Evolutionary conservation across 2,888 invertebrate genomes (phyloP), one percentile per base, ranked within the genome.

Genomic region (Chymomyza procnemis): DNA sequence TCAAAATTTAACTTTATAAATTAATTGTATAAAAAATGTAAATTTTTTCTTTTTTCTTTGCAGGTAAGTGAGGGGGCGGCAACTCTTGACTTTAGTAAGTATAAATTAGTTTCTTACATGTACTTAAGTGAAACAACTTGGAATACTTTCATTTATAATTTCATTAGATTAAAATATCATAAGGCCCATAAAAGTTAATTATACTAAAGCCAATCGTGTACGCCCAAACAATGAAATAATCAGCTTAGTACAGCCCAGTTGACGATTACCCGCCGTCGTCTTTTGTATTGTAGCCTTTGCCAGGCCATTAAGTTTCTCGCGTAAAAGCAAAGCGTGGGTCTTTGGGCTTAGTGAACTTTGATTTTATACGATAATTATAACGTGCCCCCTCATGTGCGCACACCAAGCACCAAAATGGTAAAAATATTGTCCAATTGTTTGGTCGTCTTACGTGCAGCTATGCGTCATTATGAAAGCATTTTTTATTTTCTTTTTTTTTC

Each of bases 341-440:
- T 3, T 19, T 41, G 4, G 14, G 46, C 18, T n/a, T 21, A 52
- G 9, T 19, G 19, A 67, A 73, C 78, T 87, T 81, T 85, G 88
- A 86, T 86, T 88, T 80, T 74, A 71, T 79, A 76, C 80, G 75
- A 84, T 85, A 88, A 89, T 89, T 85, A 84, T 78, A 80, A 76
- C 75, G 78, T 77, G 75, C 69, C 73, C 69, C 73, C 68, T 66
- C 55, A 54, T 71, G 57, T 62, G 48, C 62, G 34, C 52, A 58
- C 34, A 64, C 41, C 58, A 41, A 6, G 26, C 26, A 48, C 46
- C 54, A 55, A 48, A 61, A 34, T 19, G 50, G 19, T 14, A 59
- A 56, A 63, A 64, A 54, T 65, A 46, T 64, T 26, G 16, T 34
- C 12, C 41, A 52, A 18, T 61, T 19, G 18, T 21, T 26, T 62